Percentiles rank a stretch among this genome's conserved stretches.
phyloP scores from a whole-genome alignment of 2,797 vertebrate genomes.

The Pseudochirops corinnae region DNA sequence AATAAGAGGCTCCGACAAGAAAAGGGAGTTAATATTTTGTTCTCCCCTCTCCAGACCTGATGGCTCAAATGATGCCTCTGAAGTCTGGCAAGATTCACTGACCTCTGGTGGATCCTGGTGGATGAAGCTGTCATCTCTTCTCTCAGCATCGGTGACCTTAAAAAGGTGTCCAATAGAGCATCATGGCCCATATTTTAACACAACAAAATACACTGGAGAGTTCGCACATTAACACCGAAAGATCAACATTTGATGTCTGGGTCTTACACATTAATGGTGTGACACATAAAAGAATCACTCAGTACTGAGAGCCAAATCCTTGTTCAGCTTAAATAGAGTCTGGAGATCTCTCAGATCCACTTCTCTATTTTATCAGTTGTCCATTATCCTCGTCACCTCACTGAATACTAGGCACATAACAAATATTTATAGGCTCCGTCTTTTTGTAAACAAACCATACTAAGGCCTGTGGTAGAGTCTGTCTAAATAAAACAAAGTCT shows the following conservation, averaged over 20 bases:
- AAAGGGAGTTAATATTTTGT: background rate
- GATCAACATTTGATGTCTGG: conserved; percentile 22
- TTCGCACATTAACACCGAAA: conserved; percentile 24
- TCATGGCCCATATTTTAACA: conserved; percentile 42
- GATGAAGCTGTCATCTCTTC: conserved; percentile 17
- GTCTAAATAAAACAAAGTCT: background rate
- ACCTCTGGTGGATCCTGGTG: background rate
- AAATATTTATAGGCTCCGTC: background rate
- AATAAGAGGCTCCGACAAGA: background rate
- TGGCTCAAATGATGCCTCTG: background rate
- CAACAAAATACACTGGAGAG: background rate
- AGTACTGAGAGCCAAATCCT: conserved; percentile 61
- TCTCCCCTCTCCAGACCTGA: background rate
- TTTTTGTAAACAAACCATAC: background rate
- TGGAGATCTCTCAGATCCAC: conserved; percentile 7
- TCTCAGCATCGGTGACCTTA: background rate
- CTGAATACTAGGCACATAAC: too few species aligned
- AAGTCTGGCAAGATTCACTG: background rate
- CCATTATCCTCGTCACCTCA: background rate
- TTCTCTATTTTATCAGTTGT: background rate
- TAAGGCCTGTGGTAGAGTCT: background rate
- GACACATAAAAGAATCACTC: conserved; percentile 58
- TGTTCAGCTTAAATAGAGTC: conserved; percentile 56
- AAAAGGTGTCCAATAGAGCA: conserved; percentile 67
- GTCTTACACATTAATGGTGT: background rate